Conservation (phyloP, 2,888 invertebrate species). For the Aspidiotus destructor region DNA sequence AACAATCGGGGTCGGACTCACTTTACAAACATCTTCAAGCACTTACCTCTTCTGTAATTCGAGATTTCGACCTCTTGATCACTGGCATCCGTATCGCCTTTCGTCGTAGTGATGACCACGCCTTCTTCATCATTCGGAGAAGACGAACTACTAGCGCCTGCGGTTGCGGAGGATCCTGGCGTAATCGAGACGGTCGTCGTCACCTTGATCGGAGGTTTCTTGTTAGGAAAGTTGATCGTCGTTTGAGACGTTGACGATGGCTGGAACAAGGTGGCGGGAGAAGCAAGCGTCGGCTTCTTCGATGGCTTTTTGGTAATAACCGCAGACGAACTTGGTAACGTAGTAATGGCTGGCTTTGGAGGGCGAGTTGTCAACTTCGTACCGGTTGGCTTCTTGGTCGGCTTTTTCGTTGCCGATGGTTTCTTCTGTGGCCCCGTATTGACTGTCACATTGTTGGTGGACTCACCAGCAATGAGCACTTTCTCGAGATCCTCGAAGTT, state of each 20-base stretch:
- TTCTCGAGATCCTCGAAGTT: constrained; percentile 73
- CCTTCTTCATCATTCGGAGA: constrained; percentile 6
- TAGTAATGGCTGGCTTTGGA: constrained; percentile 32
- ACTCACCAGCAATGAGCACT: constrained; percentile 52
- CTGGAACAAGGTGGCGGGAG: constrained; percentile 35
- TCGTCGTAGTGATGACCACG: constrained; percentile 13
- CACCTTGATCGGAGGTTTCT: constrained; percentile 33
- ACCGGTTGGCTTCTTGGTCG: constrained; percentile 38
- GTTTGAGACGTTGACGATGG: constrained; percentile 31
- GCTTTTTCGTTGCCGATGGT: constrained; percentile 39
- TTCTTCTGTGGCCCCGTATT: constrained; percentile 38
- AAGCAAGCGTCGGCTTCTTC: constrained; percentile 33
- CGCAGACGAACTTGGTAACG: constrained; percentile 16
- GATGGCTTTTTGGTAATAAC: constrained; percentile 28
- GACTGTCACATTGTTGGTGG: constrained; percentile 37
- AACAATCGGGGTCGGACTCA: too few relatives aligned
- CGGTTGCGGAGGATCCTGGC: constrained; percentile 34
- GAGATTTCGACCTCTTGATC: not conserved
- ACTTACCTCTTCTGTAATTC: constrained; percentile 15
- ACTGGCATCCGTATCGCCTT: constrained; percentile 2
- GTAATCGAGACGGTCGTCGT: constrained; percentile 31
- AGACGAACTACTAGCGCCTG: not conserved
- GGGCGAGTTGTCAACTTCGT: constrained; percentile 35
- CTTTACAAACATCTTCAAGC: not conserved
- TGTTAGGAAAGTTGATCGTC: constrained; percentile 27